Evolutionary conservation across 2,797 vertebrate genomes (phyloP), one percentile per base, ranked within the genome.

Genomic region (Siniperca undulata): DNA sequence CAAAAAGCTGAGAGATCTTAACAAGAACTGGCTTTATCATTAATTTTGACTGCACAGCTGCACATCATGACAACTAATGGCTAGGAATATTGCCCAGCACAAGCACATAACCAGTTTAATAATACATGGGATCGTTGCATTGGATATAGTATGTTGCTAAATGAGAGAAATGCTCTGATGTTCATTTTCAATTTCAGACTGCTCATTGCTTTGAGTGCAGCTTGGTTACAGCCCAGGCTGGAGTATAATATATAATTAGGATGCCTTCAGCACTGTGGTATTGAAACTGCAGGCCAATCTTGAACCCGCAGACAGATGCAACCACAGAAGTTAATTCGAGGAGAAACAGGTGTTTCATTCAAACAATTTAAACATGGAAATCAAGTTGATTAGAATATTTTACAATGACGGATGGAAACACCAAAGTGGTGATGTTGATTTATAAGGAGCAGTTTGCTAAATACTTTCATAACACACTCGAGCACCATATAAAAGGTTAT

Each of bases 301-400:
- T 79, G 55, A 67, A 73, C 55, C 40, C 4, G 3, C 67, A 74
- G 5, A 71, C 78, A 74, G 67, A 82, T 65, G 73, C 65, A 65
- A 9, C 27, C 77, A 36, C 65, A 59, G 71, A 70, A 48, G 78
- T 88, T 73, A 65, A 86, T 78, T 88, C 22, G 36, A 83, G 50
- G 50, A 72, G 80, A 70, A 87, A 72, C 86, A 87, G 82, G 88
- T 89, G 88, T 77, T 81, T 82, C 64, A 80, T 84, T 86, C 67
- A 73, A 56, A 79, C 73, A 13, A 68, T 81, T 80, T 76, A 55
- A 82, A 83, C 40, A 38, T 7, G 8, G 52, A 73, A 82, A 66
- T 76, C 42, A n/a, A 70, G 80, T n/a, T 80, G 71, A 91, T 88
- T 82, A 48, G 50, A 78, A 72, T 53, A 61, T 85, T 80, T 87